Evolutionary conservation across 2,888 invertebrate species (phyloP).

Genomic region (Ischnura elegans): DNA sequence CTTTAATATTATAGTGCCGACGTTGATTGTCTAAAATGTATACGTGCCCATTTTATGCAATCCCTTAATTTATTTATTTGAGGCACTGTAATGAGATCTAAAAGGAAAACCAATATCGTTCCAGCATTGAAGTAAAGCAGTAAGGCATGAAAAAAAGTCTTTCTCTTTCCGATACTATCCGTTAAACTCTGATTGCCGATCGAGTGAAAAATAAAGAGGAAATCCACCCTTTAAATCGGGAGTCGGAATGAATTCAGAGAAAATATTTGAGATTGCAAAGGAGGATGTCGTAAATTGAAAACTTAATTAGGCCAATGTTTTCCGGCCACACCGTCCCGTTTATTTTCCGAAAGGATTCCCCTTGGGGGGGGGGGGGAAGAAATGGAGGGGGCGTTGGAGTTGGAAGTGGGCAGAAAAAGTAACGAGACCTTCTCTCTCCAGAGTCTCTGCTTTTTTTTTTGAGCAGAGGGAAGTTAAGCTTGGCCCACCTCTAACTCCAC

Average conservation of each 20-base stretch:
- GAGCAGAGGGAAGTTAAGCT: neutral
- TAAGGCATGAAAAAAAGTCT: no score
- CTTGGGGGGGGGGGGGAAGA: neutral
- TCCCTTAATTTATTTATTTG: no score
- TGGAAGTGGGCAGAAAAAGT: neutral
- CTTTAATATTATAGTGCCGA: no score
- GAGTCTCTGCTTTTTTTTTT: neutral
- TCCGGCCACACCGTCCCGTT: neutral
- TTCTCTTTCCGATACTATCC: neutral
- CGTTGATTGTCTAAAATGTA: no score
- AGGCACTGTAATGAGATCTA: neutral
- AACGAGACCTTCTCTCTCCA: no score
- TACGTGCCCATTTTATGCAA: no score
- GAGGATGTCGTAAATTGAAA: neutral
- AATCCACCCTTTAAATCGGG: neutral
- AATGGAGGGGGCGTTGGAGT: neutral
- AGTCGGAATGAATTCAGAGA: neutral
- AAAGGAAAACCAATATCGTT: neutral
- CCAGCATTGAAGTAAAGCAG: no score
- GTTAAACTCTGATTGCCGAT: no score
- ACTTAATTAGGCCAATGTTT: neutral
- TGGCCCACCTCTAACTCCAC: neutral
- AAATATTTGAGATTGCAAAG: neutral
- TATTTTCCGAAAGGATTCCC: neutral
- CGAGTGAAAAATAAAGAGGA: neutral